Percentiles rank a stretch among this genome's conserved stretches.
Conservation (phyloP, 2,888 invertebrate species). For the Chorisops tibialis region DNA sequence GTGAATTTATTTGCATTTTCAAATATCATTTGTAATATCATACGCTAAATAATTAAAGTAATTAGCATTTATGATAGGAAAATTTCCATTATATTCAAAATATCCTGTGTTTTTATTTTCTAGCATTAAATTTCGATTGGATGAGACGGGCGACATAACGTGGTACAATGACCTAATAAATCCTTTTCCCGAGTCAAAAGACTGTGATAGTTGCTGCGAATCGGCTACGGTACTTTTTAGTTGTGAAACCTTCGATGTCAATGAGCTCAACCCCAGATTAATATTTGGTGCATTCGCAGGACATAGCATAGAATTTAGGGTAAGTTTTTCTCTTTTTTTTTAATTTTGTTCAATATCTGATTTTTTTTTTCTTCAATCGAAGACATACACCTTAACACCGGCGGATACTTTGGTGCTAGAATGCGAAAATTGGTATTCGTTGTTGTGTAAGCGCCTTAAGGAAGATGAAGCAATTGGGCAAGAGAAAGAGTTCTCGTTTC, state of each 20-base stretch:
- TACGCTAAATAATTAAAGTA: neutral
- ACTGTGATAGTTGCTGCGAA: slow-evolving; percentile 45
- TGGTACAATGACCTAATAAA: slow-evolving; percentile 59
- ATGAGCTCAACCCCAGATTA: slow-evolving; percentile 48
- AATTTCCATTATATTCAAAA: slow-evolving; percentile 19
- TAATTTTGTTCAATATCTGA: too few species aligned
- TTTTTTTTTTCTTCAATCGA: neutral
- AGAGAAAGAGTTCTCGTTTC: slow-evolving; percentile 60
- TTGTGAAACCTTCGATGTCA: slow-evolving; percentile 65
- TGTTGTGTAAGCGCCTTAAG: slow-evolving; percentile 59
- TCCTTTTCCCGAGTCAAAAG: slow-evolving; percentile 44
- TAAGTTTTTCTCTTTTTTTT: too few species aligned
- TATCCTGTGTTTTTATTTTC: slow-evolving; percentile 30
- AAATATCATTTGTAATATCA: too few species aligned
- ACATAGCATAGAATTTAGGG: slow-evolving; percentile 63
- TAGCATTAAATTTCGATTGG: slow-evolving; percentile 52
- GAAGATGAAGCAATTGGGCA: slow-evolving; percentile 53
- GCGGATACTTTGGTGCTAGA: slow-evolving; percentile 57
- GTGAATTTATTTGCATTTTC: too few species aligned
- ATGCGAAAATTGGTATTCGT: slow-evolving; percentile 62
- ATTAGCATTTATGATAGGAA: neutral
- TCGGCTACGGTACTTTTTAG: slow-evolving; percentile 59
- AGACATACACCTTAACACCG: slow-evolving; percentile 56
- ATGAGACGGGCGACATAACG: slow-evolving; percentile 62
- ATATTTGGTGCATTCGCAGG: slow-evolving; percentile 64